These are phyloP conservation scores for Dendrocopos noguchii DNA, from an alignment of 2,113 vertebrate species.

Conservation along the genomic window DNA sequence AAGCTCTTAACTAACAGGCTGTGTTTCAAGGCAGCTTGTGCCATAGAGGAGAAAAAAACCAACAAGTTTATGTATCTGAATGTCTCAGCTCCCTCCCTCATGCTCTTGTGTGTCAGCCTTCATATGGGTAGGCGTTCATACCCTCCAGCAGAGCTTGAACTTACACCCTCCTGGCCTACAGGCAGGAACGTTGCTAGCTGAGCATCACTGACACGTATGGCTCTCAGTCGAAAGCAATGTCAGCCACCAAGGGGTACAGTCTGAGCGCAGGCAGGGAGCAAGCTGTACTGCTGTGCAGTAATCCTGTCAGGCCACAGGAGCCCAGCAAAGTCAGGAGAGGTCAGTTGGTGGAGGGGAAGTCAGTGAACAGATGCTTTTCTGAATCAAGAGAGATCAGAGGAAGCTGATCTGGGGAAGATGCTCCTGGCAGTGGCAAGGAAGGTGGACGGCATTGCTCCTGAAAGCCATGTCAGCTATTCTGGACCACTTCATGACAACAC, in stretches of 20 bases:
- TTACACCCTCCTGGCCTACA: background rate
- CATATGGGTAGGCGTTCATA: accelerated
- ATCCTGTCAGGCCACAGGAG: background rate
- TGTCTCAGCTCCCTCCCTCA: background rate
- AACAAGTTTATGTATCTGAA: accelerated
- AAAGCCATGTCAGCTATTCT: accelerated
- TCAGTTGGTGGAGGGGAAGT: accelerated
- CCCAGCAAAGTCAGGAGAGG: background rate
- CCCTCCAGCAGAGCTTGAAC: background rate
- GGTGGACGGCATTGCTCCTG: background rate
- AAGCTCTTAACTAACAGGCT: background rate
- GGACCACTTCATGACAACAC: accelerated
- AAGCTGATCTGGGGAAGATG: background rate
- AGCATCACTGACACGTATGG: accelerated
- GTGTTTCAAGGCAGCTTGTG: background rate
- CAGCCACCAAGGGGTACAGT: background rate
- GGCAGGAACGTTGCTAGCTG: background rate
- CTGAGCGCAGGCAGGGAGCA: background rate
- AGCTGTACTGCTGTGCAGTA: background rate
- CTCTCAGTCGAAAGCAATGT: background rate
- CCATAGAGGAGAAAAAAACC: background rate
- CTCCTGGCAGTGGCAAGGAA: background rate
- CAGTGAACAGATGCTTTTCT: background rate
- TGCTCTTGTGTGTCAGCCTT: background rate
- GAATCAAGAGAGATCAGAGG: background rate